Percentiles rank a stretch among this genome's conserved stretches.
These are phyloP conservation scores for Luperina testacea DNA, from an alignment of 2,888 invertebrate genomes.

Conservation along the genomic window DNA sequence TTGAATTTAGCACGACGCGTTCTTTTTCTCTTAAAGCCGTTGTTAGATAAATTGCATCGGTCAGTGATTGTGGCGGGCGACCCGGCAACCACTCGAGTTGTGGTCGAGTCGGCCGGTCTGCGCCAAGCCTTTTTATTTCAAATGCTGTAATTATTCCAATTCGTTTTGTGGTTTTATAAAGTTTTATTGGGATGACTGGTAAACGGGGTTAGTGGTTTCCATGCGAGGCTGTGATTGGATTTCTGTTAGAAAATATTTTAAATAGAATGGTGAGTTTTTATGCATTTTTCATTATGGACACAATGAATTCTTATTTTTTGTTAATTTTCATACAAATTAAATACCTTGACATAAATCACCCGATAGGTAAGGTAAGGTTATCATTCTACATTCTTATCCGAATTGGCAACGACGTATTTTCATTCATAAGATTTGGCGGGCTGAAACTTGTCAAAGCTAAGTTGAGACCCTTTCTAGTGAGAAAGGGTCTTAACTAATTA, in stretches of 20 bases:
- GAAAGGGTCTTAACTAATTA: too few relatives aligned
- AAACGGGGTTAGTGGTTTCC: background rate
- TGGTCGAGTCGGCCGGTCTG: constrained; percentile 28
- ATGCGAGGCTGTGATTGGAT: constrained; percentile 9
- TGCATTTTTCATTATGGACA: too few relatives aligned
- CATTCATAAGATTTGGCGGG: too few relatives aligned
- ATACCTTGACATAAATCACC: too few relatives aligned
- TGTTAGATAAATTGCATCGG: constrained; percentile 70
- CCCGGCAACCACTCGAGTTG: constrained; percentile 50
- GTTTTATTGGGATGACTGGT: constrained; percentile 22
- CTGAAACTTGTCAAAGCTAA: too few relatives aligned
- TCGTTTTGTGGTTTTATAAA: constrained; percentile 15
- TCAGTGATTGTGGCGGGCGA: constrained; percentile 58
- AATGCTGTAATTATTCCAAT: constrained; percentile 14
- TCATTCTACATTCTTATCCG: too few relatives aligned
- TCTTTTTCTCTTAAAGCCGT: constrained; percentile 68
- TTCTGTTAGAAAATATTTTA: background rate
- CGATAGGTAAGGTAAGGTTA: too few relatives aligned
- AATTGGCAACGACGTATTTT: too few relatives aligned
- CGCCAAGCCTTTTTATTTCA: constrained; percentile 29
- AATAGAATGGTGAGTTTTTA: background rate
- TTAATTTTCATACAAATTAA: too few relatives aligned
- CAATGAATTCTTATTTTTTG: too few relatives aligned
- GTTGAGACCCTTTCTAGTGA: too few relatives aligned
- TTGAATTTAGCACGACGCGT: constrained; percentile 73